Base-by-base conservation (phyloP, 2,888 invertebrate genomes). In the Amphiduros pacificus region DNA sequence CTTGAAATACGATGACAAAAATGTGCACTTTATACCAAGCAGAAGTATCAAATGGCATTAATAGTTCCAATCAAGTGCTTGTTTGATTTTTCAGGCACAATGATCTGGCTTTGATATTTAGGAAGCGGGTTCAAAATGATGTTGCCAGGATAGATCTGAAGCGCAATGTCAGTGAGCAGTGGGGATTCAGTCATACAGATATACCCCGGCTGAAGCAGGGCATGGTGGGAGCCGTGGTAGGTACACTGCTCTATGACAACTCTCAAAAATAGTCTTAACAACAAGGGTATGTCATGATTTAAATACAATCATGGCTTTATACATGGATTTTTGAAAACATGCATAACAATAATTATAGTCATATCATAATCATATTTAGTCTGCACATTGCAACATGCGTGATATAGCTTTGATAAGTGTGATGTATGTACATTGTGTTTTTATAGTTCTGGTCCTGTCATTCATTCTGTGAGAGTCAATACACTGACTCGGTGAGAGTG, bases 381-480 rank as follows among this genome's bases (percentile, higher is more conserved):
- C n/a, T n/a, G n/a, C n/a, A n/a, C n/a, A n/a, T n/a, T n/a, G n/a
- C n/a, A n/a, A n/a, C n/a, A n/a, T n/a, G n/a, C n/a, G n/a, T n/a
- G n/a, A n/a, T n/a, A n/a, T n/a, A n/a, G n/a, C n/a, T n/a, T n/a
- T n/a, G n/a, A n/a, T n/a, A n/a, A n/a, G n/a, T n/a, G n/a, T n/a
- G n/a, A n/a, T n/a, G n/a, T n/a, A n/a, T n/a, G n/a, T n/a, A n/a
- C n/a, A 9, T 36, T 36, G 11, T 53, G 29, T 61, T 11, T 4
- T 44, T 44, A 4, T 86, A 92, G 91, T 91, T 92, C 83, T 92
- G 92, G 92, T 91, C 91, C 53, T 91, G 91, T 67, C 92, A 91
- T 85, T 91, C 91, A 74, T 89, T 89, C 52, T 93, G 93, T 83
- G 89, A 89, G 73, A 88, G 90, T 55, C 91, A 92, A 81, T 89